These are phyloP conservation scores for Caerostris darwini DNA, from an alignment of 1,140 invertebrate genomes.

Conservation along the genomic window DNA sequence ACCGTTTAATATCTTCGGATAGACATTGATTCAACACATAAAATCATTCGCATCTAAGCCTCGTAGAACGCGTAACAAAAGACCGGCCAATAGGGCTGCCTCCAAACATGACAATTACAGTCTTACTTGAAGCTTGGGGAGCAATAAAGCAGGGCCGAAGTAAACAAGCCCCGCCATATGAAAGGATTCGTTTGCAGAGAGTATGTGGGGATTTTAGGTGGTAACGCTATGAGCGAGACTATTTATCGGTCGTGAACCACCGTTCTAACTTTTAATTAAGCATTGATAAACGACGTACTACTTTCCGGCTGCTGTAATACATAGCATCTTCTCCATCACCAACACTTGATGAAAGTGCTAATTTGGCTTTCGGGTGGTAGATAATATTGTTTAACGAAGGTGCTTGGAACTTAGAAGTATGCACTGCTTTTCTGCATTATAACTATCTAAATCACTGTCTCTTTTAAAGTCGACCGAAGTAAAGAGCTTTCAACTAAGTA, in stretches of 20 bases:
- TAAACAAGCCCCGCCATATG: conserved; percentile 58
- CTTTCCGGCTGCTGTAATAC: background rate
- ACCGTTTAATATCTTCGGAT: conserved; percentile 33
- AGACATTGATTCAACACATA: conserved; percentile 45
- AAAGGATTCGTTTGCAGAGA: conserved; percentile 18
- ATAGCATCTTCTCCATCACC: conserved; percentile 35
- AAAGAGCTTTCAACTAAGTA: background rate
- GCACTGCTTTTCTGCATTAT: conserved; percentile 25
- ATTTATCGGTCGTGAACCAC: conserved; percentile 35
- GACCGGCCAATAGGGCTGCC: conserved; percentile 16
- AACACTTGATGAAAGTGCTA: conserved; percentile 13
- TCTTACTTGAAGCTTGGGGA: conserved; percentile 43
- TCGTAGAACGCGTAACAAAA: conserved; percentile 11
- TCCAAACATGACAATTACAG: conserved; percentile 61
- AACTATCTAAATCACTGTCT: conserved; percentile 28
- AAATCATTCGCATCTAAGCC: conserved; percentile 34
- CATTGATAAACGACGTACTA: conserved; percentile 38
- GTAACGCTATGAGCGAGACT: conserved; percentile 7
- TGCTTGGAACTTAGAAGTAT: background rate
- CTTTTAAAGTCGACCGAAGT: background rate
- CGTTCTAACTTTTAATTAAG: conserved; percentile 59
- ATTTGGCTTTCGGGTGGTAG: conserved; percentile 22
- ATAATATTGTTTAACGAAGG: conserved; percentile 20
- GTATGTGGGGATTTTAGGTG: background rate
- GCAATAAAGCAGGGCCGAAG: conserved; percentile 50